Evolutionary conservation across 2,888 invertebrate genomes (phyloP), one percentile per base, ranked within the genome.

Genomic region (Gasteruption jaculator): DNA sequence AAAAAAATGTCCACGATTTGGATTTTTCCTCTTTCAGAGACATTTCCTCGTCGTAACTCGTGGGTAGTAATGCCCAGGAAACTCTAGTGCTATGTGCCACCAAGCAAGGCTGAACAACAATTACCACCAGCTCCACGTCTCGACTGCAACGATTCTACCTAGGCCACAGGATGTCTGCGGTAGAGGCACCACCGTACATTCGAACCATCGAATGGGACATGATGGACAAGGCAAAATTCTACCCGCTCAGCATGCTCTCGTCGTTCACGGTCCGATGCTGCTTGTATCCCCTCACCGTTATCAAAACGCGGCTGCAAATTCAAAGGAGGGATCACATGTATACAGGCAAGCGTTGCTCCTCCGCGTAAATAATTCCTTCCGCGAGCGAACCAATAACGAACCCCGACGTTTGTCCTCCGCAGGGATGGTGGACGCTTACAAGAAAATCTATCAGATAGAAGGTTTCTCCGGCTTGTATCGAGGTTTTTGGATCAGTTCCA

Each of bases 151-250:
- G 6, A 41, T 19, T 41, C 27, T 34, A 24, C 37, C 29, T 38
- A 25, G 24, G 29, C 16, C 21, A 40, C 27, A 42, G 53, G 44
- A 70, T 70, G 69, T 61, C 71, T 51, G 62, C 79, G 67, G 78
- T 79, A 18, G 81, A 81, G 55, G 73, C 74, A 10, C 78, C 81
- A 4, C 71, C 71, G 12, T 78, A 83, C 39, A 86, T 90, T 47
- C 84, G 83, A 18, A 92, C 86, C 5, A 93, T 97, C 48, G 96
- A 97, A 73, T 91, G 95, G 90, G 83, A 93, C 53, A 97, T 97
- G 96, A 90, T 97, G 92, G 90, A 97, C 71, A 94, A 92, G 63
- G 79, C 78, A 32, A 93, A 92, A 66, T 97, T 95, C 68, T 91
- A 91, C 64, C 94, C 95, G 0, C 73, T 96, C 41, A 92, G 92